Evolutionary conservation across 1,140 invertebrate species (phyloP), one percentile per base, ranked within the genome.

Genomic region (Aphaenogaster ashmeadi): DNA sequence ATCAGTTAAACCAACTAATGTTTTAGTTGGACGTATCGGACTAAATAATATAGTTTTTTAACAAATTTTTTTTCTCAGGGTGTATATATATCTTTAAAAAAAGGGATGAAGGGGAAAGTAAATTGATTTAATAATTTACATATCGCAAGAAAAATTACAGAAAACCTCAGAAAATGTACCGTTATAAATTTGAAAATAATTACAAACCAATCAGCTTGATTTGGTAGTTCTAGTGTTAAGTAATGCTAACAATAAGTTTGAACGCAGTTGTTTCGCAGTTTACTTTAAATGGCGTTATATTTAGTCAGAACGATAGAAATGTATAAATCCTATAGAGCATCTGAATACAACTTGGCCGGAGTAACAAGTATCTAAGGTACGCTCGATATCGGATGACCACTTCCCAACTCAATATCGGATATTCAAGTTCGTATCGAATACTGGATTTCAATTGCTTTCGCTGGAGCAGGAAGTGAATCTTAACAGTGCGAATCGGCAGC

Each of bases 341-440:
- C 54, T 84, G 80, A 84, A 84, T 84, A 47, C 50, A 56, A 36
- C 15, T 56, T 72, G 79, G 50, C 15, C 69, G n/a, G 38, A 75
- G 56, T 75, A 75, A 50, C 52, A 18, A 27, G 4, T 41, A 52
- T 74, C 69, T 60, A 84, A 84, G 80, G 18, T 74, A 50, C 67
- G 27, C 6, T 75, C 69, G 69, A 84, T 84, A 84, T 75, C 80
- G 41, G 41, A 84, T 84, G 80, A 83, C 80, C 67, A 83, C 80
- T 83, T 83, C 41, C 69, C 80, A 60, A 74, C 54, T 75, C 80
- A 75, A 75, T 84, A 84, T 84, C 54, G 69, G 80, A 84, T 75
- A 84, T 84, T 84, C 80, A 54, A 75, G 54, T 84, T 84, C 41
- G 80, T 84, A 84, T 84, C 80, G 80, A 84, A 50, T 74, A 47